Percentiles rank a stretch among this genome's conserved stretches.
These are phyloP conservation scores for Mactra quadrangularis DNA, from an alignment of 1,140 invertebrate species.

Conservation along the genomic window DNA sequence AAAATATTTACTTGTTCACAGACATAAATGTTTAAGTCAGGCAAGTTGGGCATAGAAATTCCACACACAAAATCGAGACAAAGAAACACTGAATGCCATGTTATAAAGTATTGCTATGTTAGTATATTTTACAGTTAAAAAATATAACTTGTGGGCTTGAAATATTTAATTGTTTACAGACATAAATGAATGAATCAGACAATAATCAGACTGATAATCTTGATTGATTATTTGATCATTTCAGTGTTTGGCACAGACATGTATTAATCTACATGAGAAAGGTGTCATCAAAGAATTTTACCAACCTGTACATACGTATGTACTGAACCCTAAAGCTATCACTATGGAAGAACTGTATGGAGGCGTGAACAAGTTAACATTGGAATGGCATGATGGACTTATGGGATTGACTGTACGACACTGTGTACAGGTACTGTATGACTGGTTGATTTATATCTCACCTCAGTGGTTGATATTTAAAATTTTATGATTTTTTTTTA, in stretches of 20 bases:
- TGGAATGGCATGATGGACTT: constrained; percentile 84
- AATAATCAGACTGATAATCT: no score
- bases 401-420: constrained; percentile 82
- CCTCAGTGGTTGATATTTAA: background rate
- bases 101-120: no score
- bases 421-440: constrained; percentile 78
- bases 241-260: constrained; percentile 78
- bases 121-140: no score
- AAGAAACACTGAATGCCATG: no score
- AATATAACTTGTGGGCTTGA: no score
- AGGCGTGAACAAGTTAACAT: constrained; percentile 82
- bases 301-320: constrained; percentile 81
- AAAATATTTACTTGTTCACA: no score
- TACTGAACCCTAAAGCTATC: constrained; percentile 84
- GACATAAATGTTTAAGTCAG: no score
- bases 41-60: no score
- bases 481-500: background rate
- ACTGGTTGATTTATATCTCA: background rate
- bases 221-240: no score
- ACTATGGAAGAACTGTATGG: constrained; percentile 84
- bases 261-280: constrained; percentile 77
- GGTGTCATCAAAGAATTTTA: constrained; percentile 80
- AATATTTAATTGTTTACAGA: no score
- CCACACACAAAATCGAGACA: no score
- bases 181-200: no score